These are phyloP conservation scores for Coryphaenoides rupestris DNA, from an alignment of 2,113 vertebrate species.

Conservation along the genomic window DNA sequence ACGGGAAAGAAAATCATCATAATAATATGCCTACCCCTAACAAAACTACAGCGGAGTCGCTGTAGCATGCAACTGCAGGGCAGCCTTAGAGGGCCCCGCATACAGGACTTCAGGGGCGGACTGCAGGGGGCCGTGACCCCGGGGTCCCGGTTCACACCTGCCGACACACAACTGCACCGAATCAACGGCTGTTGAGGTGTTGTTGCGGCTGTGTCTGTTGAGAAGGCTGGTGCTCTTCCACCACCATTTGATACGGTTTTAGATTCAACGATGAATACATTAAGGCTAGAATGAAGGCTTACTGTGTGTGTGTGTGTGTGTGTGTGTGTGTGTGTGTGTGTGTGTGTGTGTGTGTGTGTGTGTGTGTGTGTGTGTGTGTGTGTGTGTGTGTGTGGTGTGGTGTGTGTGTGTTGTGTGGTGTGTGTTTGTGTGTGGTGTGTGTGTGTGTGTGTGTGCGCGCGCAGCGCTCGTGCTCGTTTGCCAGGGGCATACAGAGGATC, in stretches of 20 bases:
- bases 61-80: slow-evolving; percentile 1
- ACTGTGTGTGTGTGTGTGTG: no score
- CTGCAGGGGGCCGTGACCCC: background rate
- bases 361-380: no score
- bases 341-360: no score
- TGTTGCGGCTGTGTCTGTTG: background rate
- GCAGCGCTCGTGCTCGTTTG: slow-evolving; percentile 36
- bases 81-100: slow-evolving; percentile 44
- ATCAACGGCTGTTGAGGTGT: background rate
- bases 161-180: background rate
- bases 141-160: slow-evolving; percentile 1
- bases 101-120: slow-evolving; percentile 15
- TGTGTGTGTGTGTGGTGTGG: no score
- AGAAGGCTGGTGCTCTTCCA: background rate
- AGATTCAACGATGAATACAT: no score
- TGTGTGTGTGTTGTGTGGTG: no score
- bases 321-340: no score
- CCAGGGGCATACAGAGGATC: slow-evolving; percentile 72
- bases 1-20: no score
- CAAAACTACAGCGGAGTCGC: slow-evolving; percentile 1
- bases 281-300: no score
- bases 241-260: no score
- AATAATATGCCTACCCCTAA: background rate
- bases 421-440: no score
- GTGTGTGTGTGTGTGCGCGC: no score